Percentiles rank a stretch among this genome's conserved stretches.
These are phyloP conservation scores for Diuraphis noxia DNA, from an alignment of 1,140 invertebrate genomes.

Conservation along the genomic window DNA sequence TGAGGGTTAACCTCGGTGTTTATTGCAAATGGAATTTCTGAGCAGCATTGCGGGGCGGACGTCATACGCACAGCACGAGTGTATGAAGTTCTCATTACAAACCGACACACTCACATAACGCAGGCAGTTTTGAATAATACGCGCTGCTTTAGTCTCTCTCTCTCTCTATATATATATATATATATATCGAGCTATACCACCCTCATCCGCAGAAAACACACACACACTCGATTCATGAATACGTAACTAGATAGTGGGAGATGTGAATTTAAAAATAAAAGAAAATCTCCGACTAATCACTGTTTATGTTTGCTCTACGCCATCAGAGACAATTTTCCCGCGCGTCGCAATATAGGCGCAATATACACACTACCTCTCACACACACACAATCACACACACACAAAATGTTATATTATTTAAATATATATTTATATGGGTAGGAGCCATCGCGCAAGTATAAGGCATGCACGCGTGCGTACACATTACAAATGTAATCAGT, in stretches of 20 bases:
- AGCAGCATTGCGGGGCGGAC: slow-evolving; percentile 33
- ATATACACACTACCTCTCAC: too few relatives aligned
- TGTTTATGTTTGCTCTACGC: slow-evolving; percentile 46
- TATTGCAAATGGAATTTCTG: slow-evolving; percentile 54
- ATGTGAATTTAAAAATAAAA: slow-evolving; percentile 52
- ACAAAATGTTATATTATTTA: too few relatives aligned
- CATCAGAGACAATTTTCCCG: slow-evolving; percentile 50
- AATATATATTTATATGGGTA: background rate
- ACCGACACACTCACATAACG: slow-evolving; percentile 40
- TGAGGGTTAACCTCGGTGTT: slow-evolving; percentile 49
- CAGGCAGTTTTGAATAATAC: slow-evolving; percentile 40
- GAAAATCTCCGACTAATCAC: slow-evolving; percentile 29
- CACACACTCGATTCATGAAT: slow-evolving; percentile 28
- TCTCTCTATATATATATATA: background rate
- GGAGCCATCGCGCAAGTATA: too few relatives aligned
- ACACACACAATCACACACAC: too few relatives aligned
- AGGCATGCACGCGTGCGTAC: too few relatives aligned
- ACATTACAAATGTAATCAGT: too few relatives aligned
- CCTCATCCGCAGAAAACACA: background rate
- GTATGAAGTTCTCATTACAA: slow-evolving; percentile 42
- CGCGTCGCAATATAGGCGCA: background rate
- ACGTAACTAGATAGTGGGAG: slow-evolving; percentile 53
- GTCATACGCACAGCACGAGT: slow-evolving; percentile 28
- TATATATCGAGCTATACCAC: background rate
- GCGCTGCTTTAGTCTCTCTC: background rate